A percentile compares a stretch with the other conserved stretches of the same genome.
phyloP scores from a whole-genome alignment of 2,797 vertebrate genomes.

The Xiphophorus birchmanni region DNA sequence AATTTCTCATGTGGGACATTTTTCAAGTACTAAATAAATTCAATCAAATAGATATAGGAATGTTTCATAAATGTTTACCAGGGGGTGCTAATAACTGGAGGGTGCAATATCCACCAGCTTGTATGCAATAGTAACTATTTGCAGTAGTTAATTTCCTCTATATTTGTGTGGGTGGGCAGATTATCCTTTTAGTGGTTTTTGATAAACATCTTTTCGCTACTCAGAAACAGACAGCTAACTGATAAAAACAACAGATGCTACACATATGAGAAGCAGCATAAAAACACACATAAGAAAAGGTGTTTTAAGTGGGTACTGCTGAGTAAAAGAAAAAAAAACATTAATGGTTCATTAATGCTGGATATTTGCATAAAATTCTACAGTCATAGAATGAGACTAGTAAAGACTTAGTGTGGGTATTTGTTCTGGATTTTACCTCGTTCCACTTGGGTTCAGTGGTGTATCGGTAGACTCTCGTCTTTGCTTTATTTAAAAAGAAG shows the following conservation, averaged over 20 bases:
- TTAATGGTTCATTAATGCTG: background rate
- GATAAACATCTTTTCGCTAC: conserved; percentile 10
- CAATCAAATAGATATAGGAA: background rate
- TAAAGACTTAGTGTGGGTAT: background rate
- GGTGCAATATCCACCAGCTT: conserved; percentile 1
- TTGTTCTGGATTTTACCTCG: conserved; percentile 82
- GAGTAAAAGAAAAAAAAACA: background rate
- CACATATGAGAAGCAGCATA: conserved; percentile 17
- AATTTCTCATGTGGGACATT: background rate
- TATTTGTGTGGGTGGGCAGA: conserved; percentile 29
- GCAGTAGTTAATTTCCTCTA: conserved; percentile 16
- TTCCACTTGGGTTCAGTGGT: conserved; percentile 98
- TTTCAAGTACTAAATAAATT: background rate
- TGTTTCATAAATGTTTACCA: background rate
- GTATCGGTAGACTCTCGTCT: conserved; percentile 96
- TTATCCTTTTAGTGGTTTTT: conserved; percentile 15
- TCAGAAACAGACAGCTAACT: conserved; percentile 15
- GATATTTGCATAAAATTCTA: background rate
- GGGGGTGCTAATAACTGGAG: background rate
- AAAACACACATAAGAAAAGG: background rate
- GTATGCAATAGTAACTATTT: conserved; percentile 1
- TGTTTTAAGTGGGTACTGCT: background rate
- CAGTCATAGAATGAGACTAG: background rate
- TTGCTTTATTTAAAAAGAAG: conserved; percentile 97
- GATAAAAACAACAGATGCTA: conserved; percentile 55